These are phyloP conservation scores for Champsocephalus gunnari DNA, from an alignment of 2,797 vertebrate species.

Conservation along the genomic window DNA sequence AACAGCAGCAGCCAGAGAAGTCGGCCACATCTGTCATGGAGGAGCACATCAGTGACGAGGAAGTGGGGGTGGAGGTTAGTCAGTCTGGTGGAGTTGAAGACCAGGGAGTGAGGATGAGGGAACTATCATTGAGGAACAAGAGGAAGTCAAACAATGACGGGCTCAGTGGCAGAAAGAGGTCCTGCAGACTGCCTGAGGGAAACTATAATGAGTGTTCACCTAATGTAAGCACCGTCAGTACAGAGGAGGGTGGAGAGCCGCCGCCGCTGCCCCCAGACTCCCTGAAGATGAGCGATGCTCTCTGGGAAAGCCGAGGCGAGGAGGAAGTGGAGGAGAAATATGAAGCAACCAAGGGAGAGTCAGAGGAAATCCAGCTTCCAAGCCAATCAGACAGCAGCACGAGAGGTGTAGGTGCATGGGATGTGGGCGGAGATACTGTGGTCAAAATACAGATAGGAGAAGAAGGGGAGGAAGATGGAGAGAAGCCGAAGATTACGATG, in stretches of 20 bases:
- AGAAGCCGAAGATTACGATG: slow-evolving; percentile 45
- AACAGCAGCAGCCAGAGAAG: slow-evolving; percentile 81
- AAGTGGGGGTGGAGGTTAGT: slow-evolving; percentile 74
- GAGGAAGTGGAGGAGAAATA: slow-evolving; percentile 74
- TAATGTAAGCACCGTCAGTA: slow-evolving; percentile 63
- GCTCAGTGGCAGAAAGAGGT: slow-evolving; percentile 79
- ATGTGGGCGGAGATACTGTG: slow-evolving; percentile 56
- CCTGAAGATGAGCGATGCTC: slow-evolving; percentile 60
- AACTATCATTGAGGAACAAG: slow-evolving; percentile 86
- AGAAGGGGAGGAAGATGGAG: slow-evolving; percentile 80
- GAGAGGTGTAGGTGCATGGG: slow-evolving; percentile 44
- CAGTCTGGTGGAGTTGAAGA: slow-evolving; percentile 80
- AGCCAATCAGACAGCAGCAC: slow-evolving; percentile 91
- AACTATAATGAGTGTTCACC: slow-evolving; percentile 70
- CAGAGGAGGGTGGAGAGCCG: slow-evolving; percentile 77
- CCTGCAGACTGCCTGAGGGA: slow-evolving; percentile 76
- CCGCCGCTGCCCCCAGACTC: slow-evolving; percentile 89
- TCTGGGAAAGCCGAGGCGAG: slow-evolving; percentile 46
- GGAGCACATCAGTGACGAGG: slow-evolving; percentile 71
- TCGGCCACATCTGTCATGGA: slow-evolving; percentile 86
- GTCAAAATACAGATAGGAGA: slow-evolving; percentile 79
- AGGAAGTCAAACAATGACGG: slow-evolving; percentile 88
- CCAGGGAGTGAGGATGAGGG: slow-evolving; percentile 54
- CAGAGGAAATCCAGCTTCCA: slow-evolving; percentile 92
- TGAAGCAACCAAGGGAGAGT: slow-evolving; percentile 65